Conservation (phyloP, 2,113 vertebrate genomes). For the Syrmaticus mikado region DNA sequence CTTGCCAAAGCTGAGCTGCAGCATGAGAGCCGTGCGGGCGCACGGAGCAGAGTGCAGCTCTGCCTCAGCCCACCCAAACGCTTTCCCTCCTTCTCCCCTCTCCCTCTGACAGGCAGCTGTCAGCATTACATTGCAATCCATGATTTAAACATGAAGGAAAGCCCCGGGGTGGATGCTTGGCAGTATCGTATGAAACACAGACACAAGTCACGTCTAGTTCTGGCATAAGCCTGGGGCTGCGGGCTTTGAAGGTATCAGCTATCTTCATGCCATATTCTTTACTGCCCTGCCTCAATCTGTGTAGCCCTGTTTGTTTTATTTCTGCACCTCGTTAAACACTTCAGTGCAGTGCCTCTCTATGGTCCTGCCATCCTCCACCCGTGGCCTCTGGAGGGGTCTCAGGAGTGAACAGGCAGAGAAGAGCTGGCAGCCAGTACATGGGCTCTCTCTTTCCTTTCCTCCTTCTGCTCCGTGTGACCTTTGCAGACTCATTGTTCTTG, state of each 20-base stretch:
- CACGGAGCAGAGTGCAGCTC: not conserved
- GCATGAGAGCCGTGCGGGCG: not conserved
- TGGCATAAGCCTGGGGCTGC: not conserved
- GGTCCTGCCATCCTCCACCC: not conserved
- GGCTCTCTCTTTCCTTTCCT: constrained; percentile 38
- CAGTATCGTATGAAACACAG: constrained; percentile 56
- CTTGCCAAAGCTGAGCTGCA: not conserved
- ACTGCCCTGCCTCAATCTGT: constrained; percentile 27
- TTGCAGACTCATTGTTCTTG: constrained; percentile 41
- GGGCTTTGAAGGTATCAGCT: constrained; percentile 41
- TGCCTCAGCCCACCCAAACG: constrained; percentile 63
- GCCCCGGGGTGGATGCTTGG: constrained; percentile 48
- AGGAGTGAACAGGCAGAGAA: constrained; percentile 21
- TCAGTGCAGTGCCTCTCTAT: fast-evolving
- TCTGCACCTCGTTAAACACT: not conserved
- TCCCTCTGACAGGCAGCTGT: constrained; percentile 44
- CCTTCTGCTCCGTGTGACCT: constrained; percentile 50
- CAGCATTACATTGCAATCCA: constrained; percentile 79
- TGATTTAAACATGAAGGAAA: constrained; percentile 81
- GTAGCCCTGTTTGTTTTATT: not conserved
- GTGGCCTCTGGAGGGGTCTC: not conserved
- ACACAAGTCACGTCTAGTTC: constrained; percentile 53
- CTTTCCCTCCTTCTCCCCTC: constrained; percentile 65
- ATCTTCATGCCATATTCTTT: constrained; percentile 56
- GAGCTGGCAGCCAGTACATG: constrained; percentile 41